A percentile compares a stretch with the other conserved stretches of the same genome.
These are phyloP conservation scores for Ashinkailepas kermadecensis DNA, from an alignment of 2,888 invertebrate genomes.

Conservation along the genomic window DNA sequence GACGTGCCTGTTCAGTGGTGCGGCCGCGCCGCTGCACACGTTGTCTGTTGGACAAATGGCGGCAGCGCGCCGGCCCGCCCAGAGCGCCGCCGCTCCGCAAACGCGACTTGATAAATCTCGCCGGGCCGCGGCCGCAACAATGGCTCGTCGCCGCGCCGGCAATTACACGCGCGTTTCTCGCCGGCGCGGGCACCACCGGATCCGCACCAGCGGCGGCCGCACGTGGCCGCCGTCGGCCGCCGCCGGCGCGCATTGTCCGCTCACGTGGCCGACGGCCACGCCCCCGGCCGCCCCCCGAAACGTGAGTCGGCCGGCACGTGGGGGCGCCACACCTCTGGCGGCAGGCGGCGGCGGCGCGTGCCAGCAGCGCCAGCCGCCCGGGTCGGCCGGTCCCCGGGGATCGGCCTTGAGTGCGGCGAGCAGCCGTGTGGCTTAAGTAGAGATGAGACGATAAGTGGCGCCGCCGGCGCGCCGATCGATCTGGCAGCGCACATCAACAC, in stretches of 20 bases:
- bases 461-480: not conserved
- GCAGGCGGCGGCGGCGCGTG: not conserved
- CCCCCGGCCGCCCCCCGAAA: not conserved
- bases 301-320: not conserved
- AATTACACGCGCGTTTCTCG: constrained; percentile 10
- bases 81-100: not conserved
- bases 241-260: not conserved
- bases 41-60: not conserved
- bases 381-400: not conserved
- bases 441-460: constrained; percentile 15
- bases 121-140: not conserved
- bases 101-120: not conserved
- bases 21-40: not conserved
- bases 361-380: not conserved
- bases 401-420: not conserved
- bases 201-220: not conserved
- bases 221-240: not conserved
- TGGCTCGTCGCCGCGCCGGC: not conserved
- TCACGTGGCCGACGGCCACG: not conserved
- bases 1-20: too few species aligned
- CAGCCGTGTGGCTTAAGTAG: not conserved
- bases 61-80: not conserved
- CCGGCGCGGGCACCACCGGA: not conserved
- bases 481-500: not conserved
- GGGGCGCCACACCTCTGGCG: not conserved